phyloP scores from a whole-genome alignment of 2,113 vertebrate species.

The Hyaena hyaena region DNA sequence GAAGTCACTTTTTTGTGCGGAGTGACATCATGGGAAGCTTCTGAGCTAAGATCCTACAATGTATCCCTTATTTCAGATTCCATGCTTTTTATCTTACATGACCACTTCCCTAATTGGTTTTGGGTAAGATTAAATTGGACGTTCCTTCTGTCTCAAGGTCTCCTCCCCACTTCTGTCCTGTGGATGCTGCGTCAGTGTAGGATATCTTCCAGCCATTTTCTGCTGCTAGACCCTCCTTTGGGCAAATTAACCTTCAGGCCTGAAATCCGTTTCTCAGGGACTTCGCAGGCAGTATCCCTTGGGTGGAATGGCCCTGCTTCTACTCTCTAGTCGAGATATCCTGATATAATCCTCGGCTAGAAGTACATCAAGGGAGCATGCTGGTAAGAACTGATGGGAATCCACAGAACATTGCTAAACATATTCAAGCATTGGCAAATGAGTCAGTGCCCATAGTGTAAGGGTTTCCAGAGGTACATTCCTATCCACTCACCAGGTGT shows the following conservation, averaged over 20 bases:
- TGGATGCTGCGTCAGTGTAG: no score
- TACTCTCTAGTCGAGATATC: background rate
- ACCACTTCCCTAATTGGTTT: background rate
- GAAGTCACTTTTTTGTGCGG: background rate
- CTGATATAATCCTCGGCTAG: no score
- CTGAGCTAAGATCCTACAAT: background rate
- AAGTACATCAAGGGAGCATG: background rate
- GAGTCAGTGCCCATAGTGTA: accelerated
- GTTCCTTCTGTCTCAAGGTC: background rate
- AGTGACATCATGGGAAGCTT: background rate
- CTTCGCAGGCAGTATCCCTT: no score
- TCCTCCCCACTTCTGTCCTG: background rate
- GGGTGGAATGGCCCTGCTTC: background rate
- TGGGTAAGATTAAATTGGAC: background rate
- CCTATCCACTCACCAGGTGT: accelerated
- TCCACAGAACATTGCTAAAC: background rate
- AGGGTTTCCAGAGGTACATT: background rate
- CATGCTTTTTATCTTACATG: background rate
- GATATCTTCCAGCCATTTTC: background rate
- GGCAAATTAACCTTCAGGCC: background rate
- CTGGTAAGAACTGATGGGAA: background rate
- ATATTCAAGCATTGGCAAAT: background rate
- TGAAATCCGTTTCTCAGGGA: background rate
- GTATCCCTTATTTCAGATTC: background rate
- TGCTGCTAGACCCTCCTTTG: background rate